Conservation (phyloP, 2,888 invertebrate genomes). For the Anorthoa munda region DNA sequence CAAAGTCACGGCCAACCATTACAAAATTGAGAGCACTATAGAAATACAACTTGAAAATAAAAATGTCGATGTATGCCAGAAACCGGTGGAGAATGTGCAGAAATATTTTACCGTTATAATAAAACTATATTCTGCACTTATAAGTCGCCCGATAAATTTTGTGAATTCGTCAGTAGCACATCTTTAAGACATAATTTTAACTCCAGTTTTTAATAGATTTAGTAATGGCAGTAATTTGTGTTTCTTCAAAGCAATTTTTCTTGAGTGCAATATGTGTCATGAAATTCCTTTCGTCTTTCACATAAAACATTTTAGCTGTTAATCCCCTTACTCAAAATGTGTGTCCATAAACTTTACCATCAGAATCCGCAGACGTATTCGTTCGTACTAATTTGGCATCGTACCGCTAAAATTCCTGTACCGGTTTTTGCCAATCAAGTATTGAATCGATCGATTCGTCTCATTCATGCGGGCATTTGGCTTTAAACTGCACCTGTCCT, state of each 20-base stretch:
- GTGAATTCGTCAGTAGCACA: neutral
- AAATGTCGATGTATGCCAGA: conserved; percentile 26
- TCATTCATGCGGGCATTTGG: conserved; percentile 53
- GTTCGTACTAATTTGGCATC: conserved; percentile 28
- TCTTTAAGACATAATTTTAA: conserved; percentile 2
- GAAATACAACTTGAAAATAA: conserved; percentile 10
- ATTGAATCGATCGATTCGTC: conserved; percentile 50
- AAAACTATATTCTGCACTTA: conserved; percentile 25
- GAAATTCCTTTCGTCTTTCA: neutral
- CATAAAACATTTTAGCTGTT: neutral
- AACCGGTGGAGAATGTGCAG: conserved; percentile 6
- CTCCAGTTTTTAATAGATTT: conserved; percentile 2
- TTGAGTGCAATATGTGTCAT: neutral
- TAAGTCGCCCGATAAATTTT: conserved; percentile 9
- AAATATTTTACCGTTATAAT: conserved; percentile 32
- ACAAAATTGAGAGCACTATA: conserved; percentile 17
- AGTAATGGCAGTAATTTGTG: conserved; percentile 4
- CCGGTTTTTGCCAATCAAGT: conserved; percentile 47
- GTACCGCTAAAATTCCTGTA: conserved; percentile 28
- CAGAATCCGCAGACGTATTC: conserved; percentile 20
- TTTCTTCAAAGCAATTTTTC: neutral
- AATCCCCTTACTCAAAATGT: neutral
- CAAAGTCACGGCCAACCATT: conserved; percentile 12
- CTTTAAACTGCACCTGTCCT: neutral
- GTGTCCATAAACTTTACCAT: neutral